Percentiles rank a stretch among this genome's conserved stretches.
Conservation (phyloP, 2,113 vertebrate species). For the Pelusios castaneus region DNA sequence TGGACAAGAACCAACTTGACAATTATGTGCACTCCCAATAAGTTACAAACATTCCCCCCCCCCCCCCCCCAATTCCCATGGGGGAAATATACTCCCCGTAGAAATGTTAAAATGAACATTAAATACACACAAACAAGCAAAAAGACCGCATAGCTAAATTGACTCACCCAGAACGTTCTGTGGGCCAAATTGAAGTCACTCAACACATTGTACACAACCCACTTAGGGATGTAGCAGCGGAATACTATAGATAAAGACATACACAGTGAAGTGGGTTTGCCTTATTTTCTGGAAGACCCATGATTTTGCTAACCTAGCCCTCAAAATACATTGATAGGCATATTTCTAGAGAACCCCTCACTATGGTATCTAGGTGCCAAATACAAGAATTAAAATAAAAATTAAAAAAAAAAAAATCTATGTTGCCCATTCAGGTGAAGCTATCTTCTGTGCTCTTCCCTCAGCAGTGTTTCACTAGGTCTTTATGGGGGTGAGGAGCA, state of each 20-base stretch:
- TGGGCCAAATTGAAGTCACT: neutral
- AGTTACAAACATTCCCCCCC: neutral
- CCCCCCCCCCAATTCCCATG: accelerated
- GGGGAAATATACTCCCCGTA: neutral
- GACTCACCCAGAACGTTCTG: neutral
- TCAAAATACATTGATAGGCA: neutral
- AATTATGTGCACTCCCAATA: neutral
- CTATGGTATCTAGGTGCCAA: neutral
- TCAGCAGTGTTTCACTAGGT: neutral
- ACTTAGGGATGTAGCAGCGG: neutral
- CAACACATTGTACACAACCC: neutral
- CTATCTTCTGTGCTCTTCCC: neutral
- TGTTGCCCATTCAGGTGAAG: neutral
- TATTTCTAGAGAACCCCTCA: neutral
- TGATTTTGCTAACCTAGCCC: neutral
- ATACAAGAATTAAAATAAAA: neutral
- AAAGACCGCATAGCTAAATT: neutral
- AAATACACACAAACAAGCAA: neutral
- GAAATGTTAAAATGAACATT: neutral
- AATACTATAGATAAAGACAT: neutral
- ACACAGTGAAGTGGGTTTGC: neutral
- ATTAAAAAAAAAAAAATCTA: neutral
- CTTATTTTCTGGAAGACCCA: neutral
- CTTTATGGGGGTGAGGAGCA: neutral
- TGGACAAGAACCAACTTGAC: neutral